Conservation (phyloP, 2,888 invertebrate genomes). For the Amblyjoppa fuscipennis region DNA sequence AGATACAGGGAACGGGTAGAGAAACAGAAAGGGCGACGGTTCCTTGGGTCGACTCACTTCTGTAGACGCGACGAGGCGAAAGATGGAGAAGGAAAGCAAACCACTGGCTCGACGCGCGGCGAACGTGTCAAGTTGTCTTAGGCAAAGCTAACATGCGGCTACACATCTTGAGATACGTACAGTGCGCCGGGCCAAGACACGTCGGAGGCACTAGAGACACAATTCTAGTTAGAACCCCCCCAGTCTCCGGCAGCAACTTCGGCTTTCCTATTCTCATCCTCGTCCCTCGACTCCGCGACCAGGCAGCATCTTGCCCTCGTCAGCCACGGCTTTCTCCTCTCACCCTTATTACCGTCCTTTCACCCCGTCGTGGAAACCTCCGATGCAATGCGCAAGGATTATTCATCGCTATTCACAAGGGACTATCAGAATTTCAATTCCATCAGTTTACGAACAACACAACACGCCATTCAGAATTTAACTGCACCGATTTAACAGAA, state of each 20-base stretch:
- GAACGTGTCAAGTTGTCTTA: slow-evolving; percentile 82
- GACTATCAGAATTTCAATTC: slow-evolving; percentile 29
- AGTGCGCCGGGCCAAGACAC: slow-evolving; percentile 62
- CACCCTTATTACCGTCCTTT: slow-evolving; percentile 39
- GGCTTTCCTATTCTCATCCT: slow-evolving; percentile 50
- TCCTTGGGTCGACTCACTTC: slow-evolving; percentile 63
- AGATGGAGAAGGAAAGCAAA: slow-evolving; percentile 44
- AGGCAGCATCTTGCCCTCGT: slow-evolving; percentile 54
- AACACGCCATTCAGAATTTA: background rate
- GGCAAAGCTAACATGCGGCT: slow-evolving; percentile 75
- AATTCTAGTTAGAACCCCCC: slow-evolving; percentile 76
- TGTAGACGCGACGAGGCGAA: slow-evolving; percentile 56
- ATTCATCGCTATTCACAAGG: slow-evolving; percentile 18
- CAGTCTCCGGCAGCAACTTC: slow-evolving; percentile 66
- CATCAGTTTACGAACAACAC: background rate
- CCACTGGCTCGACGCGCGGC: slow-evolving; percentile 65
- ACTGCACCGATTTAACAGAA: background rate
- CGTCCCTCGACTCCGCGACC: slow-evolving; percentile 47
- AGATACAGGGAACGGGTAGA: background rate
- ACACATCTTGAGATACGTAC: slow-evolving; percentile 51
- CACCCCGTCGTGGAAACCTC: slow-evolving; percentile 29
- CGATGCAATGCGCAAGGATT: slow-evolving; percentile 15
- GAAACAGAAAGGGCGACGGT: slow-evolving; percentile 70
- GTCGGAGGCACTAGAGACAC: slow-evolving; percentile 73
- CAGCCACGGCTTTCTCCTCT: slow-evolving; percentile 41